These are phyloP conservation scores for Macropodus opercularis DNA, from an alignment of 2,797 vertebrate genomes.

Conservation along the genomic window DNA sequence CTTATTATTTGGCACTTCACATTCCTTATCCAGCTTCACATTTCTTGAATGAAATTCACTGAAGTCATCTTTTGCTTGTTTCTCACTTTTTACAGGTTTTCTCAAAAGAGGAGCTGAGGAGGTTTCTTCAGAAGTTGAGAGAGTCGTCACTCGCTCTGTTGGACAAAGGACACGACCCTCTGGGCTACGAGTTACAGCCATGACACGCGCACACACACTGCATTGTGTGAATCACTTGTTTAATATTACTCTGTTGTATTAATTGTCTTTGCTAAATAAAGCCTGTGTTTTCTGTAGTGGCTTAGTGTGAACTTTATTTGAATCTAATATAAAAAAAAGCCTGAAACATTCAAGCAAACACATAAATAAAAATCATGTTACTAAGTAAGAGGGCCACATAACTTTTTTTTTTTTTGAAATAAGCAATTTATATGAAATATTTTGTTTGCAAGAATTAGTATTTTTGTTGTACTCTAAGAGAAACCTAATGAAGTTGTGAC, in stretches of 20 bases:
- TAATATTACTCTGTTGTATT: constrained; percentile 21
- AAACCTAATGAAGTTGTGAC: too few relatives aligned
- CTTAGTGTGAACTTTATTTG: constrained; percentile 10
- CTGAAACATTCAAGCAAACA: too few relatives aligned
- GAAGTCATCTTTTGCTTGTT: background rate
- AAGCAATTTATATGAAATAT: too few relatives aligned
- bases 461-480: too few relatives aligned
- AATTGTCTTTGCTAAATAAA: constrained; percentile 58
- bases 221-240: constrained; percentile 17
- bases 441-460: too few relatives aligned
- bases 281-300: constrained; percentile 22
- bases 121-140: constrained; percentile 90
- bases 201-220: constrained; percentile 50
- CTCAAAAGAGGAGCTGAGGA: constrained; percentile 91
- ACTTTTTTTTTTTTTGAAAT: too few relatives aligned
- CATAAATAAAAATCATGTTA: too few relatives aligned
- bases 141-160: constrained; percentile 94
- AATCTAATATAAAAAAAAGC: too few relatives aligned
- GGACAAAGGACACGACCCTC: constrained; percentile 90
- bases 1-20: too few relatives aligned
- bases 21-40: too few relatives aligned
- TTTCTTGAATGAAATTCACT: too few relatives aligned
- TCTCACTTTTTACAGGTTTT: constrained; percentile 85
- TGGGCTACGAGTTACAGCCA: constrained; percentile 92
- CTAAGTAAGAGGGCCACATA: too few relatives aligned